Conservation (phyloP, 2,888 invertebrate genomes). For the Unio pictorum region DNA sequence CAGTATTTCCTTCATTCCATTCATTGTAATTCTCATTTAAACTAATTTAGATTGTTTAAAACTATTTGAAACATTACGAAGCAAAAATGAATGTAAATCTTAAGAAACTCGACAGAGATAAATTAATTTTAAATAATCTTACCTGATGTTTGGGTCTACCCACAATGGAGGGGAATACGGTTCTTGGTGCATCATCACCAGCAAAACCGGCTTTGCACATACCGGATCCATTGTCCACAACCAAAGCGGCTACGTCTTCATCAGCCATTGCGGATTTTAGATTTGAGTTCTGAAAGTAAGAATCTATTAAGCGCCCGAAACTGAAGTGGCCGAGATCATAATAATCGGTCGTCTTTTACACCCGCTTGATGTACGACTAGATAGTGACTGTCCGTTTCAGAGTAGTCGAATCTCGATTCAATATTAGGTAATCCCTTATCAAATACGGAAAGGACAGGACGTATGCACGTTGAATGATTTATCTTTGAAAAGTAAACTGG, state of each 20-base stretch:
- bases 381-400: background rate
- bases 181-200: slow-evolving; percentile 82
- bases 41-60: no score
- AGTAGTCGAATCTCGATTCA: background rate
- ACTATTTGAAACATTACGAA: no score
- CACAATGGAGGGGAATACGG: slow-evolving; percentile 86
- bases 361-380: background rate
- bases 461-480: background rate
- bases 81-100: no score
- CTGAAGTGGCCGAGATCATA: no score
- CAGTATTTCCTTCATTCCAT: no score
- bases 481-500: background rate
- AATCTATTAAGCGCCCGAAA: no score
- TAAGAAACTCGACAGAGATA: no score
- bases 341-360: background rate
- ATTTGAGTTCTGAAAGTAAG: no score
- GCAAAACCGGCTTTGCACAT: slow-evolving; percentile 83
- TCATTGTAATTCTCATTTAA: no score
- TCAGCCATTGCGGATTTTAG: slow-evolving; percentile 13
- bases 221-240: slow-evolving; percentile 75
- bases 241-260: slow-evolving; percentile 40
- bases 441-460: background rate
- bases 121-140: background rate
- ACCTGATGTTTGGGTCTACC: slow-evolving; percentile 78
- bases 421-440: background rate